Evolutionary conservation across 2,113 vertebrate genomes (phyloP).

Genomic region (Poeciliopsis retropinna): DNA sequence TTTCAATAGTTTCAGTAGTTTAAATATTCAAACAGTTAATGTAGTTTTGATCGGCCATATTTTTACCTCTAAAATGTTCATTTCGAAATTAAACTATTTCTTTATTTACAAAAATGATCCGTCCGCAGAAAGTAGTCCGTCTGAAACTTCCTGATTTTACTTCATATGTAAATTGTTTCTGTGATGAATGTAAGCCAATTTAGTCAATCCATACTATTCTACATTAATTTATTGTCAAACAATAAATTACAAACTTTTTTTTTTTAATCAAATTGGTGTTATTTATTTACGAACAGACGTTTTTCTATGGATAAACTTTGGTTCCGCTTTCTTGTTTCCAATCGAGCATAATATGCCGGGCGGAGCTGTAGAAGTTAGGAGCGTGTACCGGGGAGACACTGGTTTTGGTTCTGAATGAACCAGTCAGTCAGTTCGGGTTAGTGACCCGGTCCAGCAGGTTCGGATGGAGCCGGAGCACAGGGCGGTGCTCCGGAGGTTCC

Average conservation of each 20-base stretch:
- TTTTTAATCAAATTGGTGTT: background rate
- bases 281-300: background rate
- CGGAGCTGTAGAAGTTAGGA: accelerated
- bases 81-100: too few relatives aligned
- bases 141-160: too few relatives aligned
- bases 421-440: background rate
- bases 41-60: too few relatives aligned
- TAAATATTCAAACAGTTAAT: too few relatives aligned
- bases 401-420: accelerated
- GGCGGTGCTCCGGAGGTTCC: conserved; percentile 82
- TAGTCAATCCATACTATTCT: too few relatives aligned
- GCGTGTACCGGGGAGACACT: background rate
- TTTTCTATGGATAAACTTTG: background rate
- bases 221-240: too few relatives aligned
- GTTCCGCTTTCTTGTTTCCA: conserved; percentile 58
- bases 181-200: too few relatives aligned
- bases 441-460: background rate
- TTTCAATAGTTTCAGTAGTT: too few relatives aligned
- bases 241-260: background rate
- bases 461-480: conserved; percentile 88
- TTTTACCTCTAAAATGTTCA: too few relatives aligned
- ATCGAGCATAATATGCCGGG: conserved; percentile 44
- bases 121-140: too few relatives aligned
- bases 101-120: too few relatives aligned
- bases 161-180: too few relatives aligned